A percentile compares a stretch with the other conserved stretches of the same genome.
phyloP scores from a whole-genome alignment of 2,797 vertebrate genomes.

The Crocidura indochinensis region DNA sequence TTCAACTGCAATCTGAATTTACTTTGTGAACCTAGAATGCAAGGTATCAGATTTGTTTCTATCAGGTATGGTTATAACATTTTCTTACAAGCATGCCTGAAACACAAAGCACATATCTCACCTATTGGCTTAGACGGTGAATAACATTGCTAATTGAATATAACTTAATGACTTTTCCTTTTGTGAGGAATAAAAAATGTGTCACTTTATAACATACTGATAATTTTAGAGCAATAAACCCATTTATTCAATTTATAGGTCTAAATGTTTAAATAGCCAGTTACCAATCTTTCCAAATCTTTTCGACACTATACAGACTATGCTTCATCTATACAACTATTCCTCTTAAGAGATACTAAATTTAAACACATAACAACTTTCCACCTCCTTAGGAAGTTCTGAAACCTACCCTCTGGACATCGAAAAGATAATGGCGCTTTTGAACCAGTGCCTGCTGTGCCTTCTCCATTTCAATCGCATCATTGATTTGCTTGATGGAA shows the following conservation, averaged over 20 bases:
- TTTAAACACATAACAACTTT: background rate
- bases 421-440: conserved; percentile 93
- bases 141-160: background rate
- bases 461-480: conserved; percentile 93
- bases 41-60: background rate
- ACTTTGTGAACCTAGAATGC: background rate
- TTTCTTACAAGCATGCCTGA: background rate
- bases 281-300: background rate
- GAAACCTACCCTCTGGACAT: conserved; percentile 94
- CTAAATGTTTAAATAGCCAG: background rate
- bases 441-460: conserved; percentile 96
- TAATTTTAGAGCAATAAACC: conserved; percentile 53
- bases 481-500: conserved; percentile 85
- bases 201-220: conserved; percentile 17
- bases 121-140: background rate
- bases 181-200: conserved; percentile 23
- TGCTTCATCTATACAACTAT: conserved; percentile 20
- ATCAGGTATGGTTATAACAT: background rate
- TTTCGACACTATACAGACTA: conserved; percentile 50
- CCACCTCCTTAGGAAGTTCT: background rate
- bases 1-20: background rate
- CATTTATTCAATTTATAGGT: background rate
- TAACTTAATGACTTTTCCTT: conserved; percentile 64
- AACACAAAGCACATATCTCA: background rate
- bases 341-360: conserved; percentile 7